These are phyloP conservation scores for Hozukius guyotensis DNA, from an alignment of 2,797 vertebrate genomes.

Conservation along the genomic window DNA sequence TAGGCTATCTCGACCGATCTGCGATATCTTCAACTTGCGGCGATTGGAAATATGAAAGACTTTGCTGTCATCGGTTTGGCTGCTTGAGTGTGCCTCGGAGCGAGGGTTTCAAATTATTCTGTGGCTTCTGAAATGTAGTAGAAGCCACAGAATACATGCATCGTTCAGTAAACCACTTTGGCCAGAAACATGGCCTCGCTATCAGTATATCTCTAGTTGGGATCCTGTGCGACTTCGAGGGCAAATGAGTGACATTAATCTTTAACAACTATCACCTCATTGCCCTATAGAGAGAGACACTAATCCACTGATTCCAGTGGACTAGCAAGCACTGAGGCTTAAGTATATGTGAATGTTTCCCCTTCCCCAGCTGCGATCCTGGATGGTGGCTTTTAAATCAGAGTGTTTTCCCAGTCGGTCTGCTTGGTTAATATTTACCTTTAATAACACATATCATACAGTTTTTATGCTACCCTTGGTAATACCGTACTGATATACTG, in stretches of 20 bases:
- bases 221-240: conserved; percentile 30
- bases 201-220: conserved; percentile 18
- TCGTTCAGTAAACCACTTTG: conserved; percentile 30
- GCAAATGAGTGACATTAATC: conserved; percentile 44
- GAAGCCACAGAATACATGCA: conserved; percentile 41
- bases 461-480: conserved; percentile 12
- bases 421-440: conserved; percentile 43
- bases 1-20: conserved; percentile 33
- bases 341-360: conserved; percentile 4
- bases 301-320: conserved; percentile 25
- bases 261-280: conserved; percentile 28
- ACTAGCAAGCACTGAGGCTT: not conserved
- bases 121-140: conserved; percentile 31
- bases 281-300: conserved; percentile 13
- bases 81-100: conserved; percentile 18
- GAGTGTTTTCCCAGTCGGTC: conserved; percentile 10
- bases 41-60: conserved; percentile 41
- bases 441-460: conserved; percentile 29
- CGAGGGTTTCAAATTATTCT: conserved; percentile 49
- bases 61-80: conserved; percentile 45
- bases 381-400: conserved; percentile 20
- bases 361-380: not conserved
- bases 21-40: conserved; percentile 43
- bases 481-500: conserved; percentile 8
- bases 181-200: conserved; percentile 11